Conservation (phyloP, 2,888 invertebrate genomes). For the Meteorus cinctellus region DNA sequence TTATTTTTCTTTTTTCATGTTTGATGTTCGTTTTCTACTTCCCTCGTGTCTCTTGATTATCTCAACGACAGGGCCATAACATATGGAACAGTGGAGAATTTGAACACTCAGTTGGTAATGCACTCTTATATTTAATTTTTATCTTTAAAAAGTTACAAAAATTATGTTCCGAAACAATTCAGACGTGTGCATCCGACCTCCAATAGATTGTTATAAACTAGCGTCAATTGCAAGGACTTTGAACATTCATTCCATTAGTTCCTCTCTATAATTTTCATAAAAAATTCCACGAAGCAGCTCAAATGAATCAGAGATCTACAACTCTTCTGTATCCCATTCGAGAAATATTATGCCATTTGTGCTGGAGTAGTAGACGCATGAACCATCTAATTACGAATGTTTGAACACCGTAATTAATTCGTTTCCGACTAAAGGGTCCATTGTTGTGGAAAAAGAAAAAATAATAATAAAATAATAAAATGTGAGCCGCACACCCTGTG, state of each 20-base stretch:
- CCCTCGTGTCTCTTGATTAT: slow-evolving; percentile 15
- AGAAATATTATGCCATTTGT: slow-evolving; percentile 36
- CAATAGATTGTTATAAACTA: too few species aligned
- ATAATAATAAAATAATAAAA: slow-evolving; percentile 9
- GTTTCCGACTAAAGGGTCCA: slow-evolving; percentile 54
- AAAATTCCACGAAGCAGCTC: too few species aligned
- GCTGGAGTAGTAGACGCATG: slow-evolving; percentile 55
- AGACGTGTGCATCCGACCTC: too few species aligned
- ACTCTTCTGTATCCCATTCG: not conserved
- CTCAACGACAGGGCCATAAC: not conserved
- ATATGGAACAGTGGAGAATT: too few species aligned
- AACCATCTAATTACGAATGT: slow-evolving; percentile 38
- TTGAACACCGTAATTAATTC: slow-evolving; percentile 68
- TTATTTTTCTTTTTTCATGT: not conserved
- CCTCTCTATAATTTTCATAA: too few species aligned
- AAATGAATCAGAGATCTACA: too few species aligned
- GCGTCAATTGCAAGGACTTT: too few species aligned
- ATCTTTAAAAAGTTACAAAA: too few species aligned
- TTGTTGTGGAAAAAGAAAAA: slow-evolving; percentile 41
- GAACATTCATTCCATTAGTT: too few species aligned
- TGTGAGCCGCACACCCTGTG: slow-evolving; percentile 42
- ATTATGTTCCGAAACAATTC: too few species aligned
- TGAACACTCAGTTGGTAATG: too few species aligned
- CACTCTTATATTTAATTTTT: too few species aligned
- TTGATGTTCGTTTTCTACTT: not conserved